Conservation (phyloP, 1,140 invertebrate species). For the Parapsyche elsis region DNA sequence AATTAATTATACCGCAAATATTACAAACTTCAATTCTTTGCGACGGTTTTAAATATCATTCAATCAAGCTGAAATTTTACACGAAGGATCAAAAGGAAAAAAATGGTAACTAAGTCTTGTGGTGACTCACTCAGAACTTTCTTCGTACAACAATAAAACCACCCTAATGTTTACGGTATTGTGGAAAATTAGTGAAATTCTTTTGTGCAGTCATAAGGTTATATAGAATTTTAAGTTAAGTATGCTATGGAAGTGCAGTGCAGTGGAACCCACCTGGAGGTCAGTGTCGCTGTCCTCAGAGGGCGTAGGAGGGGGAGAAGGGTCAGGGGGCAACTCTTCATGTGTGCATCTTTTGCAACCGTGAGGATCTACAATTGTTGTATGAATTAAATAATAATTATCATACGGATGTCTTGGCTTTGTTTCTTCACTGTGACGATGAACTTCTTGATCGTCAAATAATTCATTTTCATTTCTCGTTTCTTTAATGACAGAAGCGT, state of each 20-base stretch:
- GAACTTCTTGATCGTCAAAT: background rate
- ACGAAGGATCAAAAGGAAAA: no score
- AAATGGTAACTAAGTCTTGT: no score
- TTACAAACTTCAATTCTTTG: no score
- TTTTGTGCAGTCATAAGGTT: conserved; percentile 40
- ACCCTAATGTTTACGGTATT: no score
- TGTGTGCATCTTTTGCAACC: conserved; percentile 64
- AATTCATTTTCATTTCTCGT: background rate
- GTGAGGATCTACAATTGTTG: conserved; percentile 60
- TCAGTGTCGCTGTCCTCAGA: conserved; percentile 49
- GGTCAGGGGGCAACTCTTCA: conserved; percentile 61
- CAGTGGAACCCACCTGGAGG: conserved; percentile 52
- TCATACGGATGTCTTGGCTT: conserved; percentile 65
- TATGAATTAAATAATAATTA: conserved; percentile 65
- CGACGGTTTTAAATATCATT: no score
- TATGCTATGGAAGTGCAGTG: conserved; percentile 49
- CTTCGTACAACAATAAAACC: no score
- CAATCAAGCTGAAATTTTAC: no score
- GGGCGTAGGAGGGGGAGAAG: conserved; percentile 56
- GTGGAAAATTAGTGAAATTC: background rate
- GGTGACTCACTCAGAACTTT: no score
- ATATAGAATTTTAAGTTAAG: background rate
- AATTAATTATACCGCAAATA: no score
- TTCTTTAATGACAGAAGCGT: background rate
- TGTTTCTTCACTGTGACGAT: conserved; percentile 58